Evolutionary conservation across 2,797 vertebrate genomes (phyloP), one percentile per base, ranked within the genome.

Genomic region (Sphenodon punctatus): DNA sequence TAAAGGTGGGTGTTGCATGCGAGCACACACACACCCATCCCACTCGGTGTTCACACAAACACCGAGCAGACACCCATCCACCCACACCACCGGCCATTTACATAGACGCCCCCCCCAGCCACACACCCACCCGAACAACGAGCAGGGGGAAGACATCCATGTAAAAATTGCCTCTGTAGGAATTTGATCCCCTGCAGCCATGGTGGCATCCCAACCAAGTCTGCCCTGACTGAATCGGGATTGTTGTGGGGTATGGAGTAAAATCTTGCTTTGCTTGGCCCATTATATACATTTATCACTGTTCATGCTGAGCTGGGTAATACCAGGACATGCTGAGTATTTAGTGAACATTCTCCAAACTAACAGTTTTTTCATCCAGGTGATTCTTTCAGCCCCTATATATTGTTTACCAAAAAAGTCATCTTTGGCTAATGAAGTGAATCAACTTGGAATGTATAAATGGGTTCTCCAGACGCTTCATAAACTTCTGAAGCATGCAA

Each of bases 311-410:
- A 53, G 68, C 63, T 55, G 46, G 2, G 5, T 61, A 70, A 80
- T 75, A 67, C 2, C 46, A 27, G 20, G 63, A 8, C 60, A 23
- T 71, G 51, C 36, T 43, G 49, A 25, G 25, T 63, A 19, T 75
- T 73, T 77, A 65, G 42, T 61, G 36, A 80, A 73, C 46, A 25
- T 20, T 42, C 4, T 68, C 59, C 89, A 55, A 74, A 70, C 85
- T 72, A 41, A 8, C 53, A 16, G 45, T 81, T 80, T 71, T 55
- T 59, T 71, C 80, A 19, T 46, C 10, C 34, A 48, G 23, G 41
- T 53, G 53, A n/a, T 84, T 42, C 8, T 87, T 75, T 66, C 45
- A 6, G 13, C 46, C 80, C 46, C 61, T 84, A 4, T 56, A 55
- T 84, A 77, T 75, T 75, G 6, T 64, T 27, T 39, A 74, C 69